Conservation (phyloP, 1,140 invertebrate genomes). For the Lamellibrachia luymesi region DNA sequence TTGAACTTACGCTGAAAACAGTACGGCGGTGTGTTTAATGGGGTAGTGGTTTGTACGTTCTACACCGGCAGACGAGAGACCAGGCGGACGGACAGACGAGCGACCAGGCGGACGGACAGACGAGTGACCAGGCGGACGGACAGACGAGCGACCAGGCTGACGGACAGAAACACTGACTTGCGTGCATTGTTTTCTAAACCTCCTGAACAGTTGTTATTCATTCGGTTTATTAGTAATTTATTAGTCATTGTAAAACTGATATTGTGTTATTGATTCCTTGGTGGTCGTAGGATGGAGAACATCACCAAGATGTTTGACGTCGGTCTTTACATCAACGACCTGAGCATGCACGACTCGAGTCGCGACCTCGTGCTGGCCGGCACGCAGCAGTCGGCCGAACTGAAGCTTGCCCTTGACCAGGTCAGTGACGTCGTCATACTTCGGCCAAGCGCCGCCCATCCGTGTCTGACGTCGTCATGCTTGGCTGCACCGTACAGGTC, state of each 20-base stretch:
- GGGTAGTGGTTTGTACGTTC: too few species aligned
- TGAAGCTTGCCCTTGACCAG: constrained; percentile 92
- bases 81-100: too few species aligned
- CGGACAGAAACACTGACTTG: neutral
- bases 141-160: too few species aligned
- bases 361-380: constrained; percentile 94
- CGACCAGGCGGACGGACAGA: too few species aligned
- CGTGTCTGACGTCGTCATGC: too few species aligned
- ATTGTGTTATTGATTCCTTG: neutral
- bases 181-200: neutral
- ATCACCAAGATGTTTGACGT: constrained; percentile 82
- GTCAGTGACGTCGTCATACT: constrained; percentile 36
- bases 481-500: too few species aligned
- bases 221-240: neutral
- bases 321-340: constrained; percentile 93
- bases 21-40: too few species aligned
- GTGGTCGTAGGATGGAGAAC: constrained; percentile 72
- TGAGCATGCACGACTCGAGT: constrained; percentile 97
- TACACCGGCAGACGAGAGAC: too few species aligned
- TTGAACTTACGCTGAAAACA: too few species aligned
- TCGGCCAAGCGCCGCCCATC: too few species aligned
- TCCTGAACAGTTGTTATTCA: neutral
- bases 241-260: neutral
- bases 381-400: constrained; percentile 93
- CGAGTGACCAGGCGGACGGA: too few species aligned